Percentiles rank a stretch among this genome's conserved stretches.
phyloP scores from a whole-genome alignment of 1,140 invertebrate genomes.

The Sycophaga agraensis region DNA sequence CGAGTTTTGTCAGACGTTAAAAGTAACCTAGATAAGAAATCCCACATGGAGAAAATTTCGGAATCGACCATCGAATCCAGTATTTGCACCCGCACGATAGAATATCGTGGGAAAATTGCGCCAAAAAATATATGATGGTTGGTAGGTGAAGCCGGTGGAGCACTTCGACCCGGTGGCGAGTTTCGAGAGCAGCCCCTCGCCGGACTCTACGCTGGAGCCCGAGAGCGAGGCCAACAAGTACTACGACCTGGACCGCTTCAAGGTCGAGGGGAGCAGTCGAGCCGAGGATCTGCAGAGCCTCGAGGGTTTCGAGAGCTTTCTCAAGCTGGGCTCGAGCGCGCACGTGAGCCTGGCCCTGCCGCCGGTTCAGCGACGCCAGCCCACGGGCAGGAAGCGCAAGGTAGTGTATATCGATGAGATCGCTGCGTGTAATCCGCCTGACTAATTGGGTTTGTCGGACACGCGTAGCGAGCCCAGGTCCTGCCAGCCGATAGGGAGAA shows the following conservation, averaged over 20 bases:
- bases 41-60: too few relatives aligned
- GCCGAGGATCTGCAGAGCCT: background rate
- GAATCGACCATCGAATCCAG: too few relatives aligned
- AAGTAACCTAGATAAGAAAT: too few relatives aligned
- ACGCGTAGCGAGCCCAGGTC: background rate
- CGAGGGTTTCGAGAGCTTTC: background rate
- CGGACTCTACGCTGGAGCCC: background rate
- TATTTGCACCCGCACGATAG: too few relatives aligned
- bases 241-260: background rate
- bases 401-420: background rate
- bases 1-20: too few relatives aligned
- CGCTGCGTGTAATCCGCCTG: too few relatives aligned
- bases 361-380: background rate
- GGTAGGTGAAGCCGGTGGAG: background rate
- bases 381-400: background rate
- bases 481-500: background rate
- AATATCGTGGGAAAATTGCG: too few relatives aligned
- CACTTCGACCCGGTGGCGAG: background rate
- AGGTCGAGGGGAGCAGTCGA: too few relatives aligned
- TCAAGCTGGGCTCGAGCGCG: background rate
- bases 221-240: background rate
- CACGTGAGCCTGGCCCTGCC: background rate
- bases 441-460: background rate
- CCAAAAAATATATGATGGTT: too few relatives aligned
- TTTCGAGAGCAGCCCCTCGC: background rate